Evolutionary conservation across 2,797 vertebrate species (phyloP), one percentile per base, ranked within the genome.

Genomic region (Arnoldichthys spilopterus): DNA sequence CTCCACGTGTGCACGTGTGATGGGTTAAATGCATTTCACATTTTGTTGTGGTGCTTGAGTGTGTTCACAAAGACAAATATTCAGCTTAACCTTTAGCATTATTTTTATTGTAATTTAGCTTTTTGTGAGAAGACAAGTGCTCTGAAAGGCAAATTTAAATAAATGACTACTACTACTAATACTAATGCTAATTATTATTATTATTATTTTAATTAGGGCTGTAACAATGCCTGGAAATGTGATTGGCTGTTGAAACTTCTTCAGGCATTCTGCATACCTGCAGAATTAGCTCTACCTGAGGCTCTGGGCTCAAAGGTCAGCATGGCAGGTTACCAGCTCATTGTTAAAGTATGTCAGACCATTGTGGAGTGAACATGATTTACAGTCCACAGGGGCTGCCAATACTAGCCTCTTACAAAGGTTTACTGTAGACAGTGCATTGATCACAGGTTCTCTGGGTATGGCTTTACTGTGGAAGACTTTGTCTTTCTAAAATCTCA

Each of bases 391-490:
- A 59, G 63, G 74, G 37, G n/a, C 43, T 18, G 45, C 69, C 54
- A 30, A 45, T 74, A 59, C 67, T 74, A 66, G 59, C 59, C 74
- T 66, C 72, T 82, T 76, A 28, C 22, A 54, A 37, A 51, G 20
- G 28, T 68, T 56, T 37, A 78, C 26, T 69, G 40, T 67, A 30
- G 61, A 58, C 67, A 75, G 56, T 15, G n/a, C 54, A 54, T 20
- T 0, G 70, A 59, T 59, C 56, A 34, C 37, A 15, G 18, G n/a
- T 32, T 28, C 51, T 56, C 8, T 49, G 34, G 51, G 24, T 8
- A 13, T 1, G 43, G 4, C 45, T 22, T 28, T 8, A 59, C 20
- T 2, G 40, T 13, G 15, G 56, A 30, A 8, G 20, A 64, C 30
- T 24, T 13, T 18, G 34, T 49, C 26, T 13, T 73, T 49, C 56